Base-by-base conservation (phyloP, 2,888 invertebrate genomes). In the Tenthredo livida region DNA sequence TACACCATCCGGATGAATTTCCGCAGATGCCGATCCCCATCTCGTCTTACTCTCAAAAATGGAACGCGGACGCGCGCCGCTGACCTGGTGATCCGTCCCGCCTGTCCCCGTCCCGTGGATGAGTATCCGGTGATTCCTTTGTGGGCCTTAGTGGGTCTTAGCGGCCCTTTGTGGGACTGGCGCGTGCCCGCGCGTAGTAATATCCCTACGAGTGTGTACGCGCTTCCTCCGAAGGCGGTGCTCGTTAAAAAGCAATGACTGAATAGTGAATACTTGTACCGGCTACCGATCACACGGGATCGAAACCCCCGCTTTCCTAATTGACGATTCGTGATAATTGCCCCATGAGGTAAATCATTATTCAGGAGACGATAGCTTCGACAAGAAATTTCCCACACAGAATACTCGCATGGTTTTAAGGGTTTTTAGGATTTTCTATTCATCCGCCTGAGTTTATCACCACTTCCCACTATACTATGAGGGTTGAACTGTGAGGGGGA, bases 111-210 rank as follows among this genome's bases (percentile, higher is more conserved):
- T 54, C 58, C 25, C 65, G 82, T 43, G 83, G 80, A 80, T 80
- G 37, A 40, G 83, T 58, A 83, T 83, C 83, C 83, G 83, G 67
- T 37, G 83, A 43, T 83, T 67, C 83, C 67, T 83, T 83, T 83
- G 83, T 83, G 47, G 83, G 43, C n/a, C 83, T 70, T 67, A 21
- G 65, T 65, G 80, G 61, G 80, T 80, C 58, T 61, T 25, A 65
- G 58, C 58, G 83, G 67, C 50, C 83, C 67, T 67, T 83, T 83
- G 83, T 83, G n/a, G 70, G 40, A 43, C 67, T 61, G 83, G 83
- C 83, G 83, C 67, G 83, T 83, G 83, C 83, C 83, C 83, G 61
- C 61, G 61, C 80, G 50, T 50, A 80, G 58, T 80, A 80, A 80
- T 80, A 80, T 61, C 80, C 37, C 37, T 80, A 10, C 15, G 37